Evolutionary conservation across 2,797 vertebrate species (phyloP), one percentile per base, ranked within the genome.

Genomic region (Apogon talboti): DNA sequence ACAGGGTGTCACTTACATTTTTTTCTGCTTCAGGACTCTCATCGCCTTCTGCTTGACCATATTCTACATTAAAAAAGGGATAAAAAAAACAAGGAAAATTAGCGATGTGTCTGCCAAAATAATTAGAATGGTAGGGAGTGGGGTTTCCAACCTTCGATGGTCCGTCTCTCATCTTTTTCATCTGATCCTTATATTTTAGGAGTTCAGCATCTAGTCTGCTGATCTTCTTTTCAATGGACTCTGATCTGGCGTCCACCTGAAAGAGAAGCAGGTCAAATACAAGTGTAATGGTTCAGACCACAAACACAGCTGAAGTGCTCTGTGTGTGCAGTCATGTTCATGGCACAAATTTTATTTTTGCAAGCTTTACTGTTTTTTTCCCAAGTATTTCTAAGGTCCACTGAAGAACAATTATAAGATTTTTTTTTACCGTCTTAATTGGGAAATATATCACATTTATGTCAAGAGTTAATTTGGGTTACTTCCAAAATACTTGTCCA

Each of bases 151-250:
- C 98, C 96, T 99, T 99, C 35, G 96, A 94, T 54, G 97, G 97
- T 1, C 98, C 98, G 35, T 99, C 98, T 89, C 96, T 96, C 98
- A 99, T 99, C 92, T 99, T 99, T 80, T 98, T 99, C 94, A 99
- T 95, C 87, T 99, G 98, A 83, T 99, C 98, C 85, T 99, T 99
- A 77, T 98, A 99, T 78, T 99, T 99, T 52, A 96, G 78, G 0
- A 99, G 93, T 66, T 99, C 98, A 37, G 94, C 93, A 82, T 99
- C 98, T 35, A 99, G 93, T 64, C 95, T 94, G 59, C 95, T 86
- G 1, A 99, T 96, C 90, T 99, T 99, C 92, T 99, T 99, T 53
- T 99, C 96, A 78, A 99, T 96, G 11, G 96, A 98, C 83, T 99
- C 97, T 43, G 96, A 78, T 79, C 98, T 95, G 38, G 95, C 93